phyloP scores from a whole-genome alignment of 2,888 invertebrate species.

The Mactromeris polynyma region DNA sequence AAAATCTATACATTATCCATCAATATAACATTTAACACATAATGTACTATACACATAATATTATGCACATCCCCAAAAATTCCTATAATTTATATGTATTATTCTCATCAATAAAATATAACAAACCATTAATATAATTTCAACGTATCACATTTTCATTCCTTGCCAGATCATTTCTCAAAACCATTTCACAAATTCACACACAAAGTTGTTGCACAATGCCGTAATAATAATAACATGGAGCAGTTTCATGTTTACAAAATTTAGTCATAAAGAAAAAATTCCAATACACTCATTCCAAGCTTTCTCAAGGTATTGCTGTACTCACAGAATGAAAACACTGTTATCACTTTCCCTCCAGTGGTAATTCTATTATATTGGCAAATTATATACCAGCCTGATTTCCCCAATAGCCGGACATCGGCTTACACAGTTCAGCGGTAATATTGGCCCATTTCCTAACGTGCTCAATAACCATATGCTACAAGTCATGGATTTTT shows the following conservation, averaged over 20 bases:
- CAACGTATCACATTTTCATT: background rate
- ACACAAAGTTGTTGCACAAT: background rate
- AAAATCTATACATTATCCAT: no score
- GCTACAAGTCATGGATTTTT: background rate
- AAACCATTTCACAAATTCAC: background rate
- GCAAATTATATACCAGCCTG: conserved; percentile 5
- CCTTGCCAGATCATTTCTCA: background rate
- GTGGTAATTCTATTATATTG: background rate
- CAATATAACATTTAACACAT: no score
- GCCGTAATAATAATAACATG: no score
- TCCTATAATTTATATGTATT: no score
- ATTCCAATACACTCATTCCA: background rate
- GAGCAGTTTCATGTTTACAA: no score
- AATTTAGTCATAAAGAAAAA: background rate
- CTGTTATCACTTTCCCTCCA: background rate
- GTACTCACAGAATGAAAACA: background rate
- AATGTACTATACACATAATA: no score
- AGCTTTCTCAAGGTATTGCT: background rate
- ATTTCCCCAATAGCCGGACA: background rate
- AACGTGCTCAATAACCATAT: background rate
- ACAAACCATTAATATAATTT: background rate
- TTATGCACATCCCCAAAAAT: no score
- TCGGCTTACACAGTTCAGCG: background rate
- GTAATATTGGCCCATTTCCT: background rate
- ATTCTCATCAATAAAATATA: background rate